Percentiles rank a stretch among this genome's conserved stretches.
These are phyloP conservation scores for Sanderia malayensis DNA, from an alignment of 30 jellyfish, hydroid and myxozoan genomes.

Conservation along the genomic window DNA sequence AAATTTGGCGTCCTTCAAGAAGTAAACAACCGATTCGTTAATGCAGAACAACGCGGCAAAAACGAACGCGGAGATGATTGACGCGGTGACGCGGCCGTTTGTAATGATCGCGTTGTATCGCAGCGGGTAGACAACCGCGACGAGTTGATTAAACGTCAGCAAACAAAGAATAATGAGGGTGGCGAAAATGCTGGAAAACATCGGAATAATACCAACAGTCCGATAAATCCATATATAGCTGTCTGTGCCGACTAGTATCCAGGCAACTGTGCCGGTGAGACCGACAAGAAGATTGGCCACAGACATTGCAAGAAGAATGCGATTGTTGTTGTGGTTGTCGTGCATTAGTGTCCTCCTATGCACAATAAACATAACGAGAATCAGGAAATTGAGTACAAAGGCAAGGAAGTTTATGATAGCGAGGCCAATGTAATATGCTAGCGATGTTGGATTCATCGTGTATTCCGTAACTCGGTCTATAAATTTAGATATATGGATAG, in stretches of 20 bases:
- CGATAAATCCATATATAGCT: neutral
- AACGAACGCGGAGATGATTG: constrained; percentile 8
- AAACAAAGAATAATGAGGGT: constrained; percentile 25
- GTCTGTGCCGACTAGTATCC: constrained; percentile 21
- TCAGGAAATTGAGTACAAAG: constrained; percentile 3
- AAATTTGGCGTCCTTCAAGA: neutral
- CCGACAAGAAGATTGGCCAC: constrained; percentile 36
- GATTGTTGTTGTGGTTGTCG: constrained; percentile 40
- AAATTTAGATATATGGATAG: too few species aligned
- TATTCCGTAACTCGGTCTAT: too few species aligned
- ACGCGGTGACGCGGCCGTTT: constrained; percentile 5
- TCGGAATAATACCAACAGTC: constrained; percentile 44
- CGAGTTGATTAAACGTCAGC: constrained; percentile 28
- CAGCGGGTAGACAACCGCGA: constrained; percentile 25
- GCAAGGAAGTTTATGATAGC: constrained; percentile 19
- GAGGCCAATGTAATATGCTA: constrained; percentile 16
- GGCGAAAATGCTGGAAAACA: constrained; percentile 44
- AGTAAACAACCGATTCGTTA: constrained; percentile 13
- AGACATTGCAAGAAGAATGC: constrained; percentile 33
- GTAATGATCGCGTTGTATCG: constrained; percentile 44
- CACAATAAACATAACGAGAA: constrained; percentile 29
- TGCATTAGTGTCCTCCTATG: constrained; percentile 16
- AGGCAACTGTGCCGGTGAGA: constrained; percentile 36
- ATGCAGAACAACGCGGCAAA: constrained; percentile 10
- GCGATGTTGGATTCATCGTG: constrained; percentile 20